Evolutionary conservation across 2,888 invertebrate genomes (phyloP).

Genomic region (Melinaea menophilus): DNA sequence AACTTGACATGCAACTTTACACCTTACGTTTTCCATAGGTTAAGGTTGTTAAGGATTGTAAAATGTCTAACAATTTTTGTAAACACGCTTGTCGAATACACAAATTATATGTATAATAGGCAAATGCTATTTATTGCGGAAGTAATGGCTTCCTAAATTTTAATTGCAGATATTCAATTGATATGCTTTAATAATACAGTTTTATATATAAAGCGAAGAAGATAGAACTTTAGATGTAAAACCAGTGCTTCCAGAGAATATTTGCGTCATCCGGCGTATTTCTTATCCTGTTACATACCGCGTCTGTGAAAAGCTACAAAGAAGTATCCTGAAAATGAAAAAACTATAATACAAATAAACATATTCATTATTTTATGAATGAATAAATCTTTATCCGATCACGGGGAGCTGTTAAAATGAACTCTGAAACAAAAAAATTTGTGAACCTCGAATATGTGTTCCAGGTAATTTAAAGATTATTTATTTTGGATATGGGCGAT

Average conservation of each 20-base stretch:
- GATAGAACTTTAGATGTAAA: constrained; percentile 39
- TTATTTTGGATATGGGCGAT: constrained; percentile 53
- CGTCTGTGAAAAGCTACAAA: constrained; percentile 65
- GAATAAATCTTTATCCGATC: constrained; percentile 3
- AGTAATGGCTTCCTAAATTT: constrained; percentile 79
- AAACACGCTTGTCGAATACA: constrained; percentile 78
- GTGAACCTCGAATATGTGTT: constrained; percentile 28
- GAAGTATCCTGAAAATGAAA: constrained; percentile 49
- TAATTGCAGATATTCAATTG: constrained; percentile 68
- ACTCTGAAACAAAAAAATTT: constrained; percentile 14
- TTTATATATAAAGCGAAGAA: constrained; percentile 37
- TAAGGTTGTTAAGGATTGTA: constrained; percentile 55
- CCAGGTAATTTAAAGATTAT: constrained; percentile 23
- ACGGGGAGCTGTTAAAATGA: constrained; percentile 13
- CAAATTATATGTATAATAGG: constrained; percentile 68
- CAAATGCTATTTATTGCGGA: constrained; percentile 77
- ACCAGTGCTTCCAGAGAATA: constrained; percentile 49
- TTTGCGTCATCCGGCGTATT: constrained; percentile 61
- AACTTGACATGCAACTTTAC: constrained; percentile 52
- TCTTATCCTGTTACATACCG: constrained; percentile 51
- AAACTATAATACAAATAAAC: constrained; percentile 23
- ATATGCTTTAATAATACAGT: constrained; percentile 50
- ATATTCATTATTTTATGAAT: constrained; percentile 16
- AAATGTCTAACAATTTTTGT: constrained; percentile 76
- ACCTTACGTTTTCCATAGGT: constrained; percentile 44